A percentile compares a stretch with the other conserved stretches of the same genome.
These are phyloP conservation scores for Apteryx mantelli DNA, from an alignment of 2,113 vertebrate species.

Conservation along the genomic window DNA sequence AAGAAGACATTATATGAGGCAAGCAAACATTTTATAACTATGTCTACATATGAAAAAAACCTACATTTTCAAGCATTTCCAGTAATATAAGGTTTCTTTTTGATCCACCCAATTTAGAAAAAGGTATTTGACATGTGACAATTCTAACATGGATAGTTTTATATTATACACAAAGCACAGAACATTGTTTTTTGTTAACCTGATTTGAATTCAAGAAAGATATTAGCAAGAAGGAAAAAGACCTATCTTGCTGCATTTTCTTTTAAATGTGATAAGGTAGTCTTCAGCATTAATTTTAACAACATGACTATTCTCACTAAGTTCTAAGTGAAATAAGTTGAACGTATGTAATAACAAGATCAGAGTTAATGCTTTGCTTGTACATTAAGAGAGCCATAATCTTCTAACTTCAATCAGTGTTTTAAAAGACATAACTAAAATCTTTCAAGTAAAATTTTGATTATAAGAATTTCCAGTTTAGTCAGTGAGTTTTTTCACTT, in stretches of 20 bases:
- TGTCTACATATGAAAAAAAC: background rate
- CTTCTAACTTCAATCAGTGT: no score
- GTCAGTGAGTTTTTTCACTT: no score
- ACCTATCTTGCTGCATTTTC: accelerated
- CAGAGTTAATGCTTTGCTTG: no score
- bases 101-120: background rate
- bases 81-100: accelerated
- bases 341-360: no score
- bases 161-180: background rate
- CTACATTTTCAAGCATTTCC: background rate
- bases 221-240: background rate
- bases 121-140: accelerated
- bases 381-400: no score
- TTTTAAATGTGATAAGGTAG: accelerated
- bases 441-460: no score
- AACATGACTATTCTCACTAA: no score
- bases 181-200: accelerated
- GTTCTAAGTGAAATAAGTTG: no score
- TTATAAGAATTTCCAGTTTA: no score
- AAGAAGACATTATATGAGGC: background rate
- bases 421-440: no score
- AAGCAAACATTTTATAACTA: background rate
- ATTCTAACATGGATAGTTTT: background rate
- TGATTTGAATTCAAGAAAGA: background rate
- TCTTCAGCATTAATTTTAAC: background rate